Percentiles rank a stretch among this genome's conserved stretches.
phyloP scores from a whole-genome alignment of 2,888 invertebrate species.

The Trichopria drosophilae region DNA sequence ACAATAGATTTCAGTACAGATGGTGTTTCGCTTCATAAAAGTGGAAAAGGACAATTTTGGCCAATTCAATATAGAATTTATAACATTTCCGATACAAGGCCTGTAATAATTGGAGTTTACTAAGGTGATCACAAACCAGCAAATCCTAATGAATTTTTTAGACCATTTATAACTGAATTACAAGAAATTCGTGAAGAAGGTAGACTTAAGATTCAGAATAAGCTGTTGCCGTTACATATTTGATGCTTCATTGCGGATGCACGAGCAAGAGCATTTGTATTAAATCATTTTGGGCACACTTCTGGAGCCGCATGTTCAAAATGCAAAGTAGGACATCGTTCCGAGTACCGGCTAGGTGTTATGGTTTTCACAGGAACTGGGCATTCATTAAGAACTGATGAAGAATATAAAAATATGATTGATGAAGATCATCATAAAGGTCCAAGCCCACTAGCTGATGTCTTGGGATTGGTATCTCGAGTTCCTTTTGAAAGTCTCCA shows the following conservation, averaged over 20 bases:
- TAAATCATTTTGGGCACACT: no score
- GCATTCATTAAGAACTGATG: slow-evolving; percentile 2
- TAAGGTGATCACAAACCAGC: background rate
- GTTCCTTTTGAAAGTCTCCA: slow-evolving; percentile 4
- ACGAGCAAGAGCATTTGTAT: no score
- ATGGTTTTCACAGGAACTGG: slow-evolving; percentile 2
- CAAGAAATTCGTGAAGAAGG: slow-evolving; percentile 5
- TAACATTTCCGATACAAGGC: slow-evolving; percentile 4
- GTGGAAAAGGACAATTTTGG: no score
- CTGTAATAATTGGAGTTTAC: slow-evolving; percentile 8
- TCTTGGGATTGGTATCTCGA: no score
- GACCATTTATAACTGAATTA: slow-evolving; percentile 4
- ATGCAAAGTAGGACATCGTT: slow-evolving; percentile 6
- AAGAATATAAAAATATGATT: no score
- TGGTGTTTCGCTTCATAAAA: no score
- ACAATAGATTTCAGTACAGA: no score
- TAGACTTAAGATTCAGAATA: no score
- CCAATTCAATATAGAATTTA: slow-evolving; percentile 3
- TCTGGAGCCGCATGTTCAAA: no score
- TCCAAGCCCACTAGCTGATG: background rate
- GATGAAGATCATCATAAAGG: no score
- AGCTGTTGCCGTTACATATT: no score
- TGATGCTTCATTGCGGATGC: no score
- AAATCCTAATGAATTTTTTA: slow-evolving; percentile 6
- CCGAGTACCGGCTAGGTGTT: background rate